Evolutionary conservation across 2,113 vertebrate species (phyloP), one percentile per base, ranked within the genome.

Genomic region (Acanthochromis polyacanthus): DNA sequence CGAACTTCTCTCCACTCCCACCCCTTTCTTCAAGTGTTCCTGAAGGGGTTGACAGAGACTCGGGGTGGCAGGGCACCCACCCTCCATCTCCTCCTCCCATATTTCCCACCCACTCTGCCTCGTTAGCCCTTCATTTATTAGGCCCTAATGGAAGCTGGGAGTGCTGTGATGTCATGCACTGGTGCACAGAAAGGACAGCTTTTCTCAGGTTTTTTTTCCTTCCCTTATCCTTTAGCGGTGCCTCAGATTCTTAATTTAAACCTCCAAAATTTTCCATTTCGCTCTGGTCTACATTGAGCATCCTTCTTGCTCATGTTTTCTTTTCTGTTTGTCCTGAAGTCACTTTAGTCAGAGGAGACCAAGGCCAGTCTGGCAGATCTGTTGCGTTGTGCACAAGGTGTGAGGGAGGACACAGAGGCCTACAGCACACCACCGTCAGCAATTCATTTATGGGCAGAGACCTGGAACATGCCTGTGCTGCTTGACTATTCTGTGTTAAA

Each of bases 91-190:
- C 80, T 62, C 69, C 87, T 68, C 56, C 75, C 62, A 84, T 83
- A 77, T 90, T 88, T 91, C 92, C 91, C 89, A 87, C 91, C 93
- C 86, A 90, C 87, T 82, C 91, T 32, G 89, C 88, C 93, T 95
- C 55, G 89, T 95, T 94, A 95, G 89, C 80, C 91, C 82, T 90
- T 94, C 93, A 94, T 95, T 94, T 95, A 95, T 95, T 93, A 95
- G 92, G 59, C 83, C 62, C 92, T 95, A 95, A 95, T 95, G 94
- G 93, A 95, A 91, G 89, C 83, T 91, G 78, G 83, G 90, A 93
- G 88, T 78, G 89, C 82, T 92, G 90, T 95, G 93, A 95, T 93
- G 93, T 94, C 93, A 95, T 94, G 79, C 78, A 60, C 78, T 83
- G 77, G 90, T 92, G 86, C 86, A 87, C 45, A 57, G 76, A 93